Evolutionary conservation across 1,140 invertebrate species (phyloP).

Genomic region (Solenopsis fugax): DNA sequence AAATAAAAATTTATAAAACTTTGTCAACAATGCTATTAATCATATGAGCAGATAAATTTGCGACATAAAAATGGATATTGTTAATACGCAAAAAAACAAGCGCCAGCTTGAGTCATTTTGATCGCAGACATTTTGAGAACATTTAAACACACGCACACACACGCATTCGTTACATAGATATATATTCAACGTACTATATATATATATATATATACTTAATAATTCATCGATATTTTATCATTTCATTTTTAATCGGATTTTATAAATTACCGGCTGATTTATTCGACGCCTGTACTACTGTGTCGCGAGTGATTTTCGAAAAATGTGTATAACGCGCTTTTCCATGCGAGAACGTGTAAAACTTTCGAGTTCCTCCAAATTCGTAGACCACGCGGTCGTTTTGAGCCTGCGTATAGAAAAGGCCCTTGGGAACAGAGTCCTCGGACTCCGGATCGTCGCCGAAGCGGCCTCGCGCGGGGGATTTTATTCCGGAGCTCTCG

Average conservation of each 20-base stretch:
- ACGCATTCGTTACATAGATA: background rate
- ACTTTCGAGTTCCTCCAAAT: background rate
- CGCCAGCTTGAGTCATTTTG: background rate
- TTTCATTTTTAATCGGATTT: background rate
- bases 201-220: background rate
- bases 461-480: background rate
- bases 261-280: background rate
- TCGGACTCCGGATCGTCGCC: no score
- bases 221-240: background rate
- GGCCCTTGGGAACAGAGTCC: background rate
- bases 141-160: background rate
- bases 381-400: background rate
- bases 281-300: background rate
- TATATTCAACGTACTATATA: background rate
- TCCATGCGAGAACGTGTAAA: background rate
- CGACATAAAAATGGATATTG: conserved; percentile 1
- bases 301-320: background rate
- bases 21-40: no score
- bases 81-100: background rate
- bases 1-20: conserved; percentile 5
- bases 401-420: background rate
- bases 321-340: background rate
- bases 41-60: background rate
- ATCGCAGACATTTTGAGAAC: background rate
- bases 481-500: background rate